Conservation (phyloP, 2,888 invertebrate species). For the Callimorpha dominula region DNA sequence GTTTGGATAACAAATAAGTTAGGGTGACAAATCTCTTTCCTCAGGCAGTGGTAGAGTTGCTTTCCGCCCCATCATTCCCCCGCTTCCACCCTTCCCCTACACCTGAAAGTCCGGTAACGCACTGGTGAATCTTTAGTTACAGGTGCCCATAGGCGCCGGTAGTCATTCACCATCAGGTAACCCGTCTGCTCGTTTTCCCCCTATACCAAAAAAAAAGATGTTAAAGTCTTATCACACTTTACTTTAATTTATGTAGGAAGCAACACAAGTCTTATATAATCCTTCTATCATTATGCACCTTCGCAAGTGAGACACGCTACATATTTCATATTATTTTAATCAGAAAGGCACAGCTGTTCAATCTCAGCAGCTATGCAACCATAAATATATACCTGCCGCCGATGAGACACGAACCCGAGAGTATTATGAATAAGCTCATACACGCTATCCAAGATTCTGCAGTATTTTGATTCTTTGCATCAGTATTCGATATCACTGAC, state of each 20-base stretch:
- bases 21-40: too few relatives aligned
- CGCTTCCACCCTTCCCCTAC: too few relatives aligned
- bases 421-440: constrained; percentile 10
- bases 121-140: too few relatives aligned
- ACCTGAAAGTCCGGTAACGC: too few relatives aligned
- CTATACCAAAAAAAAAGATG: too few relatives aligned
- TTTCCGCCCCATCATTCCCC: too few relatives aligned
- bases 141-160: too few relatives aligned
- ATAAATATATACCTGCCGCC: constrained; percentile 21
- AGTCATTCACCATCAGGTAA: too few relatives aligned
- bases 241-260: not conserved
- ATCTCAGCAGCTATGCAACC: constrained; percentile 15
- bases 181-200: too few relatives aligned
- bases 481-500: not conserved
- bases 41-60: too few relatives aligned
- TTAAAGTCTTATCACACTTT: not conserved
- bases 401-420: constrained; percentile 4
- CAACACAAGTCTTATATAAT: not conserved
- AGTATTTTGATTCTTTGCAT: not conserved
- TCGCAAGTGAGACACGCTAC: not conserved
- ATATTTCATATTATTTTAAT: constrained; percentile 20
- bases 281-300: not conserved
- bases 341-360: constrained; percentile 21
- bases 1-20: too few relatives aligned
- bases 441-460: constrained; percentile 1